phyloP scores from a whole-genome alignment of 2,113 vertebrate species.

The Meriones unguiculatus region DNA sequence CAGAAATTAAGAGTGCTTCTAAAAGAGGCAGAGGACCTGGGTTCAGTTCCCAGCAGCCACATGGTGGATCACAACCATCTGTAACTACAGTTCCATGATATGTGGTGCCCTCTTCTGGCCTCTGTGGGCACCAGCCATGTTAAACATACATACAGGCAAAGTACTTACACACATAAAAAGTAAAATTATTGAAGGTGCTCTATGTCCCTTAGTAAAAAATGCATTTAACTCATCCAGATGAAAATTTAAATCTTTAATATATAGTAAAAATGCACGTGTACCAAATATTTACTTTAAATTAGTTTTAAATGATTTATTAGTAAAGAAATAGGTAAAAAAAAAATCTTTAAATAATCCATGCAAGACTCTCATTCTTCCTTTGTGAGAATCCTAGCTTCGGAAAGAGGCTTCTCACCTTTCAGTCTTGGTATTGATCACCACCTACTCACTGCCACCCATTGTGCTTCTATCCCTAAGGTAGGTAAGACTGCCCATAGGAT shows the following conservation, averaged over 20 bases:
- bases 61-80: neutral
- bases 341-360: neutral
- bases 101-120: neutral
- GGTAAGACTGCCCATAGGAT: neutral
- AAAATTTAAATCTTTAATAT: neutral
- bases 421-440: neutral
- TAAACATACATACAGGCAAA: too few relatives aligned
- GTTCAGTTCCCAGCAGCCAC: neutral
- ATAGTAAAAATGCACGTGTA: neutral
- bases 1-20: neutral
- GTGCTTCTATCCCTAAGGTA: neutral
- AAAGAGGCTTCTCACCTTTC: neutral
- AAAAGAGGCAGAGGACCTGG: neutral
- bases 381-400: neutral
- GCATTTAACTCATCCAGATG: neutral
- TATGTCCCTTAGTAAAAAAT: neutral
- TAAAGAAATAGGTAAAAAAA: neutral
- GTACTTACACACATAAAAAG: neutral
- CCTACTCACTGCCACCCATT: fast-evolving
- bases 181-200: neutral
- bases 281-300: neutral
- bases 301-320: neutral
- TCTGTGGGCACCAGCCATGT: neutral
- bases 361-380: neutral
- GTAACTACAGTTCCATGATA: neutral